A percentile compares a stretch with the other conserved stretches of the same genome.
Conservation (phyloP, 2,113 vertebrate species). For the Petaurus breviceps region DNA sequence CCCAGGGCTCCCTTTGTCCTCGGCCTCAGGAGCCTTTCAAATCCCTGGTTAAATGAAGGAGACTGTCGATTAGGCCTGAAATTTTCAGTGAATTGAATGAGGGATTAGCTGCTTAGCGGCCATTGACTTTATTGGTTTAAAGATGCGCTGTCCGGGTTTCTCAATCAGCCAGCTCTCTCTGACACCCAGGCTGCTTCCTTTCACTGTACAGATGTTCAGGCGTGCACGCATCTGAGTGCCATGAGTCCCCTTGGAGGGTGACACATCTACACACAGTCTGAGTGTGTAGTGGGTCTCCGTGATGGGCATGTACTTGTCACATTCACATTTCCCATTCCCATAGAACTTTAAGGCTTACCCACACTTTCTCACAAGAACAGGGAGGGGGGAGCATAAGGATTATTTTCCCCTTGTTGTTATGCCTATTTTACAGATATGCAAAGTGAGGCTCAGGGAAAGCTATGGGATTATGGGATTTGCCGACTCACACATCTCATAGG, state of each 20-base stretch:
- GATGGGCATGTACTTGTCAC: accelerated
- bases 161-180: neutral
- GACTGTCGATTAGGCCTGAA: conserved; percentile 24
- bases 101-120: conserved; percentile 62
- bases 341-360: neutral
- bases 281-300: no score
- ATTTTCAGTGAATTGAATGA: conserved; percentile 50
- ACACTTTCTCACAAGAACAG: neutral
- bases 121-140: conserved; percentile 52
- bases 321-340: neutral
- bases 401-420: neutral
- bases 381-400: neutral
- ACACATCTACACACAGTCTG: neutral
- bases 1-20: conserved; percentile 35
- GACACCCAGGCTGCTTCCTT: neutral
- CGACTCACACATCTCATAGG: neutral
- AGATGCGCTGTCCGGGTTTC: neutral
- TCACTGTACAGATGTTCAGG: accelerated
- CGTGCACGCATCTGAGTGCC: no score
- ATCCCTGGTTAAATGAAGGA: conserved; percentile 31
- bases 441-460: neutral
- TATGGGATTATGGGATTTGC: no score
- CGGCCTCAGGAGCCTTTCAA: conserved; percentile 50
- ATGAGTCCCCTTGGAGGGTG: neutral
- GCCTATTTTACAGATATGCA: neutral